Conservation (phyloP, 1,140 invertebrate genomes). For the Eciton burchellii region DNA sequence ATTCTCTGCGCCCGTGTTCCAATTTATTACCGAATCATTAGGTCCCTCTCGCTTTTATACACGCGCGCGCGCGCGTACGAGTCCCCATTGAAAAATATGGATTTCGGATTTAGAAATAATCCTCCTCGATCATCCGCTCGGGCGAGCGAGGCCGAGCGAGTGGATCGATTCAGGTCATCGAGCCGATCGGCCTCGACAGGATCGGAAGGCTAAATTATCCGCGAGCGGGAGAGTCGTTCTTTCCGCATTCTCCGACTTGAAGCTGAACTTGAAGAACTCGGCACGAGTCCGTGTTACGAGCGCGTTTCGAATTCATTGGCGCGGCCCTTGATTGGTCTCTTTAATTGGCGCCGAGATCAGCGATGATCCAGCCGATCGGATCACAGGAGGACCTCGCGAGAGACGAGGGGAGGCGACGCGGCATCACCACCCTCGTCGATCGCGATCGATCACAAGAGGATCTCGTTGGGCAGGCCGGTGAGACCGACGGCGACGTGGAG, state of each 20-base stretch:
- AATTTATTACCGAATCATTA: too few relatives aligned
- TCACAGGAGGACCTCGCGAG: conserved; percentile 12
- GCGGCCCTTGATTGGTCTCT: neutral
- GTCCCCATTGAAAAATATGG: neutral
- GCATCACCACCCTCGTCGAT: neutral
- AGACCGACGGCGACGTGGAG: neutral
- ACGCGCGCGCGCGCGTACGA: too few relatives aligned
- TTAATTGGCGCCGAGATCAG: neutral
- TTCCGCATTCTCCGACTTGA: neutral
- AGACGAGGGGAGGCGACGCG: neutral
- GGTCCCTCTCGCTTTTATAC: too few relatives aligned
- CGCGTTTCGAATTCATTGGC: neutral
- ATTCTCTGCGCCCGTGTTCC: too few relatives aligned
- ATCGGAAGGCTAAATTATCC: neutral
- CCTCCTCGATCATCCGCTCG: neutral
- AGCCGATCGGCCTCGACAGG: too few relatives aligned
- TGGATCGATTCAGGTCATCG: neutral
- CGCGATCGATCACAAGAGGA: conserved; percentile 27
- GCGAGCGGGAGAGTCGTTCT: neutral
- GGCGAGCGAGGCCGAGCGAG: neutral
- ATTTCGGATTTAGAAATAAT: conserved; percentile 3
- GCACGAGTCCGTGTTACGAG: neutral
- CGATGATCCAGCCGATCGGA: neutral
- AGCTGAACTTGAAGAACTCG: neutral
- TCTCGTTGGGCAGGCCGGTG: conserved; percentile 5